Base-by-base conservation (phyloP, 2,797 vertebrate species). In the Hydrocynus forskahlii region DNA sequence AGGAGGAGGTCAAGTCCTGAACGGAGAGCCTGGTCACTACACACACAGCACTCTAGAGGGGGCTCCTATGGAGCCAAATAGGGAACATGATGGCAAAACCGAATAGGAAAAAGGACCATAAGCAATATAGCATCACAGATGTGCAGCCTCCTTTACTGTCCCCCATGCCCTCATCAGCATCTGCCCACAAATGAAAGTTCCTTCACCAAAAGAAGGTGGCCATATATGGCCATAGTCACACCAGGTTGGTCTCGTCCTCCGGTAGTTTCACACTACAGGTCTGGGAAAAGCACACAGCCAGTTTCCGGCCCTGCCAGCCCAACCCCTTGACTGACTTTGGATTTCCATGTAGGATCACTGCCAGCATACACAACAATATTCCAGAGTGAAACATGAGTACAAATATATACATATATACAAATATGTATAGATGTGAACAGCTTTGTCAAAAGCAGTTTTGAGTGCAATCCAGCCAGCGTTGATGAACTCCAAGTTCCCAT, bases 1-100 rank as follows among this genome's bases (percentile, higher is more conserved):
- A 92, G 45, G 94, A 96, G 60, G 95, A 94, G 83, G 88, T 91
- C 88, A 98, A 98, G 89, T 97, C 96, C 55, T 96, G 95, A 96
- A 88, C 77, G 54, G 76, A 89, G 87, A 76, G 57, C 60, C 52
- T 52, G 87, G 83, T 72, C 50, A 50, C 69, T 73, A 71, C 50
- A 68, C 40, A 84, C 73, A 79, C 23, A 68, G 76, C 63, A 21
- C 78, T 83, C 72, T 3, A 55, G 87, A 92, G 21, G 21, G 50
- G 68, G 59, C 35, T 69, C 62, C 45, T 52, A 59, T 50, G 29
- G 87, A 83, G 83, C 81, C 81, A 48, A n/a, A 52, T 74, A 7
- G 0, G 8, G 75, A 72, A 76, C 81, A 29, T 76, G 67, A 85
- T 23, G 81, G 75, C 38, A 48, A 84, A 82, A 80, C 81, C 16